Conservation (phyloP, 2,888 invertebrate genomes). For the Pedicia rivosa region DNA sequence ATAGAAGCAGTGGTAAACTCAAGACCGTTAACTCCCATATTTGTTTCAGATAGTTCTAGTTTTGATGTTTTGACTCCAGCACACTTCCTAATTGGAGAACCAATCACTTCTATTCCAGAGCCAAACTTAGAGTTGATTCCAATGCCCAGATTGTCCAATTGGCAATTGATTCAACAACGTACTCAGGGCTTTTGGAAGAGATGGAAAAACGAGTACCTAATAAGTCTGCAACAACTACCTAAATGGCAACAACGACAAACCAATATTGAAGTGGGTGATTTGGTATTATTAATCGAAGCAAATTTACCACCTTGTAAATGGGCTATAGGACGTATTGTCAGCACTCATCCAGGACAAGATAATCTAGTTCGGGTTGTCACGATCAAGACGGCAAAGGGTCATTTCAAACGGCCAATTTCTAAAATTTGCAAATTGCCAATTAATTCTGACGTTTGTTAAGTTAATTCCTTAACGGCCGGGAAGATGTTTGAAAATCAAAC, state of each 20-base stretch:
- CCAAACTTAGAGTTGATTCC: constrained; percentile 10
- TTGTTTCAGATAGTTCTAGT: too few relatives aligned
- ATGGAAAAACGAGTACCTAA: constrained; percentile 15
- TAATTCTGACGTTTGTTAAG: too few relatives aligned
- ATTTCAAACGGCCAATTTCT: neutral
- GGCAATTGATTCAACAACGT: constrained; percentile 14
- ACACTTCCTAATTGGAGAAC: too few relatives aligned
- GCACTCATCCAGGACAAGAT: too few relatives aligned
- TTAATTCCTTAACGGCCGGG: too few relatives aligned
- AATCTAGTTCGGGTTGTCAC: constrained; percentile 12
- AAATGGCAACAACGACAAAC: constrained; percentile 13
- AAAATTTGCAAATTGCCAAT: neutral
- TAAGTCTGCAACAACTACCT: constrained; percentile 13
- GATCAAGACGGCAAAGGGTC: constrained; percentile 8
- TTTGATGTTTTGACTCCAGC: too few relatives aligned
- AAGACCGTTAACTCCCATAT: too few relatives aligned
- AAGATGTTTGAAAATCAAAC: too few relatives aligned
- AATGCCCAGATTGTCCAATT: constrained; percentile 12
- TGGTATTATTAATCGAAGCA: constrained; percentile 16
- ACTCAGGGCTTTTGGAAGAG: constrained; percentile 15
- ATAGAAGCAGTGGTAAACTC: too few relatives aligned
- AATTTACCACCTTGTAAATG: constrained; percentile 13
- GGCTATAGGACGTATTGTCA: too few relatives aligned
- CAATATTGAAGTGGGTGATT: constrained; percentile 9
- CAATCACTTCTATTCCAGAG: neutral